phyloP scores from a whole-genome alignment of 2,113 vertebrate genomes.

The Archocentrus centrarchus region DNA sequence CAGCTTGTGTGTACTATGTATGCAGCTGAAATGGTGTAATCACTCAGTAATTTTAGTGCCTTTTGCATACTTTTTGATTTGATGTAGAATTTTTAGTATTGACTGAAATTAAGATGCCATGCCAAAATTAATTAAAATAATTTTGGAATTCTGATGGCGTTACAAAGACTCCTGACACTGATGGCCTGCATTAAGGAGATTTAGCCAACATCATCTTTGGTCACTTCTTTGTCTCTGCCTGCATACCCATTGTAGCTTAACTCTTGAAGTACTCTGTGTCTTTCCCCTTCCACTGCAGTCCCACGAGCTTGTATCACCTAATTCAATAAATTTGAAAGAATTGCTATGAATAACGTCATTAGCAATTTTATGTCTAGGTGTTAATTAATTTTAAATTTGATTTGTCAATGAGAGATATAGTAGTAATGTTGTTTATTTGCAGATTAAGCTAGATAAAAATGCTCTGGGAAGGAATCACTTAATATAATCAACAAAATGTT shows the following conservation, averaged over 20 bases:
- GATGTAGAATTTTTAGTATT: neutral
- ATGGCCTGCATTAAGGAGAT: conserved; percentile 61
- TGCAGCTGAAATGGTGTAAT: neutral
- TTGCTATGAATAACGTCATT: neutral
- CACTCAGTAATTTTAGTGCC: neutral
- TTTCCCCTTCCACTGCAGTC: neutral
- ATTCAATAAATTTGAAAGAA: neutral
- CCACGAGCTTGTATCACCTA: neutral
- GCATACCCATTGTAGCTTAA: conserved; percentile 23
- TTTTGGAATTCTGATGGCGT: conserved; percentile 18
- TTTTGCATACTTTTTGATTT: neutral
- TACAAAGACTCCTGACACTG: conserved; percentile 62
- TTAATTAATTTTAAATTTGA: neutral
- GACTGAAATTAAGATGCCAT: neutral
- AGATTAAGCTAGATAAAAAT: neutral
- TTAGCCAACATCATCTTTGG: conserved; percentile 48
- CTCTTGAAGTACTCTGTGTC: neutral
- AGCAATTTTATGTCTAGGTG: neutral
- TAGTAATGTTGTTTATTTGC: neutral
- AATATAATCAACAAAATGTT: neutral
- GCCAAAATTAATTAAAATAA: neutral
- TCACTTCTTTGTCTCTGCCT: conserved; percentile 39
- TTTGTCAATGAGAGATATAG: neutral
- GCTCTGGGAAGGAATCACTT: neutral
- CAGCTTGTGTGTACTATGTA: too few species aligned